Evolutionary conservation across 1,140 invertebrate species (phyloP).

Genomic region (Rhyacophila brunnea): DNA sequence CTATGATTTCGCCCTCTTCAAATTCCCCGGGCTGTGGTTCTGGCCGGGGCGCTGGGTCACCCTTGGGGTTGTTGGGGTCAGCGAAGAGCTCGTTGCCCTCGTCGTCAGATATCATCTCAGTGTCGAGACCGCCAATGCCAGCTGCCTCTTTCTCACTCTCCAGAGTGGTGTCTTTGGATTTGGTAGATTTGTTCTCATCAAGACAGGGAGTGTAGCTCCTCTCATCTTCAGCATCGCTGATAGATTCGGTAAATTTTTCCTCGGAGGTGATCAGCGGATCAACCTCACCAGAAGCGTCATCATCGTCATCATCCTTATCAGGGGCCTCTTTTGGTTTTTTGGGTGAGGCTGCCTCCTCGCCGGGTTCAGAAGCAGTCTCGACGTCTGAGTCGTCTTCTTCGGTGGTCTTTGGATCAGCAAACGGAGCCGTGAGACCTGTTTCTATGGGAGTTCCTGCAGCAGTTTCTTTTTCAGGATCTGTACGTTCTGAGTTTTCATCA

Average conservation of each 20-base stretch:
- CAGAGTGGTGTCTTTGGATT: conserved; percentile 44
- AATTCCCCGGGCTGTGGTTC: conserved; percentile 41
- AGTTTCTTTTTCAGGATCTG: background rate
- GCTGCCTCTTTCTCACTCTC: conserved; percentile 46
- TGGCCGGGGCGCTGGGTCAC: conserved; percentile 42
- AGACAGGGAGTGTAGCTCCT: conserved; percentile 66
- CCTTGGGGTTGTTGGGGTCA: conserved; percentile 50
- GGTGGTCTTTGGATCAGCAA: background rate
- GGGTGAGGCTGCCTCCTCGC: background rate
- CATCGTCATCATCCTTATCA: conserved; percentile 12
- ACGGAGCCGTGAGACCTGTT: background rate
- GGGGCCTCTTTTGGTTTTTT: background rate
- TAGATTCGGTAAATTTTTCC: conserved; percentile 59
- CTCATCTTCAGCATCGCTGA: conserved; percentile 60
- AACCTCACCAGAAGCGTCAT: conserved; percentile 6
- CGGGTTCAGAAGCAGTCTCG: background rate
- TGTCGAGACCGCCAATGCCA: conserved; percentile 63
- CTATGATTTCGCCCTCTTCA: conserved; percentile 58
- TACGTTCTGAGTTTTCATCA: background rate
- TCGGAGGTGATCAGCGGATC: conserved; percentile 33
- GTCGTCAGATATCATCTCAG: conserved; percentile 71
- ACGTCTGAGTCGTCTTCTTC: conserved; percentile 27
- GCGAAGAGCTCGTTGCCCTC: conserved; percentile 61
- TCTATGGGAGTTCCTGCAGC: too few species aligned
- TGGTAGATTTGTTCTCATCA: conserved; percentile 58